These are phyloP conservation scores for Orchestia grillus DNA, from an alignment of 1,140 invertebrate genomes.

Conservation along the genomic window DNA sequence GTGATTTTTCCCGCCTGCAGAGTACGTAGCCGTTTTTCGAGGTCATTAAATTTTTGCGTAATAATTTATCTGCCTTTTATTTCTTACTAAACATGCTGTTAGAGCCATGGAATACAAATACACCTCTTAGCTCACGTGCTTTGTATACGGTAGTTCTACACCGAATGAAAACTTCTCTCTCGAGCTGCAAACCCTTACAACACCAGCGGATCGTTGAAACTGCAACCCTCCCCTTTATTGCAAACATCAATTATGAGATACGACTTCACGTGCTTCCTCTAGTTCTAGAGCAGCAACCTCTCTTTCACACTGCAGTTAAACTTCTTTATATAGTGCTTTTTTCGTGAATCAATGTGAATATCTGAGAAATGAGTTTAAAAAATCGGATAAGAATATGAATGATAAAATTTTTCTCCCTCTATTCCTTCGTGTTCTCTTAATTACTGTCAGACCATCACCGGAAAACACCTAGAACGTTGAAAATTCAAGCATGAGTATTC, in stretches of 20 bases:
- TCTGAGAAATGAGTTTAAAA: neutral
- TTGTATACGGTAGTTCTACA: neutral
- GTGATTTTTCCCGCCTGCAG: neutral
- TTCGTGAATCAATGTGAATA: neutral
- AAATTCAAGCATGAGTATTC: neutral
- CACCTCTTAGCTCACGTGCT: neutral
- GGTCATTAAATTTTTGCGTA: neutral
- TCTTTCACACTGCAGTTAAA: neutral
- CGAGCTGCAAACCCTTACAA: neutral
- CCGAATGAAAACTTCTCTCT: neutral
- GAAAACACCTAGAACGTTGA: neutral
- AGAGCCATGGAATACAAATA: neutral
- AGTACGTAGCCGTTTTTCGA: neutral
- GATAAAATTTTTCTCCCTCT: neutral
- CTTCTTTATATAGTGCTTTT: neutral
- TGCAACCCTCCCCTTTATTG: neutral
- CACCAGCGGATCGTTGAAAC: neutral
- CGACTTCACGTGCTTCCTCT: neutral
- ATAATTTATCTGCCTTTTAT: neutral
- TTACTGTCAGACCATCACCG: neutral
- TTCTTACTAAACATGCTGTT: neutral
- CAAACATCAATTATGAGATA: constrained; percentile 2
- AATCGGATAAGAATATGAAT: neutral
- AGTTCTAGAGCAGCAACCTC: neutral
- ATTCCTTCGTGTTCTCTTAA: neutral